Evolutionary conservation across 2,797 vertebrate genomes (phyloP).

Genomic region (Vireo griseus): DNA sequence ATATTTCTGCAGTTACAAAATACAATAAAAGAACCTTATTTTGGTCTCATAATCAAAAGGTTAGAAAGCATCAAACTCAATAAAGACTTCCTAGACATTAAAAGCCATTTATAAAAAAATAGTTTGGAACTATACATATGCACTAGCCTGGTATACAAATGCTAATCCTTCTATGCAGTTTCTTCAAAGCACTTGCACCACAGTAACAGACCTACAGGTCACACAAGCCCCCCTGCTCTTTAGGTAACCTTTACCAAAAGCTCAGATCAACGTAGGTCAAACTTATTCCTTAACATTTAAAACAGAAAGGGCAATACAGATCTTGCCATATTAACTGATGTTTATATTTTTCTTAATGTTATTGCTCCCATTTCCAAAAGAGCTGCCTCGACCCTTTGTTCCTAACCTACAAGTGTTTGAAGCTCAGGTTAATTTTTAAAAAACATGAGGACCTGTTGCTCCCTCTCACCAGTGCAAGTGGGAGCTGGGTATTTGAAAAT

Average conservation of each 20-base stretch:
- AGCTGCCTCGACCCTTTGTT: neutral
- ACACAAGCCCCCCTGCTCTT: slow-evolving; percentile 1
- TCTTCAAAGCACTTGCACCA: neutral
- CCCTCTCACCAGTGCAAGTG: neutral
- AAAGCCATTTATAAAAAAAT: neutral
- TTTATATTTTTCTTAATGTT: slow-evolving; percentile 12
- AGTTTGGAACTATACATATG: neutral
- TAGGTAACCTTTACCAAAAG: slow-evolving; percentile 48
- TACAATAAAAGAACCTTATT: neutral
- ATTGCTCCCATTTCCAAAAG: neutral
- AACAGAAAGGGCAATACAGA: slow-evolving; percentile 35
- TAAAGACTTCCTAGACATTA: neutral
- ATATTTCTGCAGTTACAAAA: neutral
- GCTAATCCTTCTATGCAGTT: neutral
- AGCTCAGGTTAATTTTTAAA: neutral
- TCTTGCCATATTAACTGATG: neutral
- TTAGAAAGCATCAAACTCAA: neutral
- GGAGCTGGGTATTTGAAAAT: neutral
- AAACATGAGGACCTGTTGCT: neutral
- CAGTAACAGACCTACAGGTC: neutral
- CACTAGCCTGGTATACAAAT: neutral
- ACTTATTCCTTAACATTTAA: slow-evolving; percentile 43
- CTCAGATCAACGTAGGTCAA: slow-evolving; percentile 21
- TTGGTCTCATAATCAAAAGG: neutral
- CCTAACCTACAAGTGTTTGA: neutral